Conservation (phyloP, 2,888 invertebrate species). For the Cryptocephalus primarius region DNA sequence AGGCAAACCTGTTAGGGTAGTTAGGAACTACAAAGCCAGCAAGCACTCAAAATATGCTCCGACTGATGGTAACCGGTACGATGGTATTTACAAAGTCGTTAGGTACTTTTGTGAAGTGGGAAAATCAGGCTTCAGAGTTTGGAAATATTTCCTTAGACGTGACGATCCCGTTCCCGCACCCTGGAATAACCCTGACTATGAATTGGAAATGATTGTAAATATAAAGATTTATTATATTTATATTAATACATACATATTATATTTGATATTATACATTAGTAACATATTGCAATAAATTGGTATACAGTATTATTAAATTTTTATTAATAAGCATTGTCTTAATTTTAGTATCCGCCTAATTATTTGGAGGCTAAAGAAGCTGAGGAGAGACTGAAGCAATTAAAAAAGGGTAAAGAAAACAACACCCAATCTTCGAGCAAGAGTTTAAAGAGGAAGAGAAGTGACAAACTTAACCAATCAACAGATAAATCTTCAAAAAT, state of each 20-base stretch:
- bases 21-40: constrained; percentile 61
- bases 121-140: constrained; percentile 65
- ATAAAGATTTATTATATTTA: not conserved
- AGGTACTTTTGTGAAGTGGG: constrained; percentile 73
- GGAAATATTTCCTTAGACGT: constrained; percentile 65
- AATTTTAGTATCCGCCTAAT: constrained; percentile 52
- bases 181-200: constrained; percentile 62
- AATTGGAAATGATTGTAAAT: constrained; percentile 37
- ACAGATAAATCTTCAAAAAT: constrained; percentile 27
- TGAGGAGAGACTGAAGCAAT: constrained; percentile 29
- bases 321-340: not conserved
- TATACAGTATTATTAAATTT: no score
- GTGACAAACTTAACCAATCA: no score
- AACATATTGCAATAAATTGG: no score
- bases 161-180: constrained; percentile 73
- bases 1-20: constrained; percentile 70
- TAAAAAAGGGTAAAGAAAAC: constrained; percentile 22
- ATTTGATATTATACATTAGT: no score
- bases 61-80: constrained; percentile 64
- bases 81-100: constrained; percentile 79
- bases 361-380: constrained; percentile 51
- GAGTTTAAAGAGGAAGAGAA: constrained; percentile 28
- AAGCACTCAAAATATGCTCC: constrained; percentile 74
- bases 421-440: constrained; percentile 17
- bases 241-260: no score